These are phyloP conservation scores for Chrysolina oricalcia DNA, from an alignment of 2,888 invertebrate genomes.

Conservation along the genomic window DNA sequence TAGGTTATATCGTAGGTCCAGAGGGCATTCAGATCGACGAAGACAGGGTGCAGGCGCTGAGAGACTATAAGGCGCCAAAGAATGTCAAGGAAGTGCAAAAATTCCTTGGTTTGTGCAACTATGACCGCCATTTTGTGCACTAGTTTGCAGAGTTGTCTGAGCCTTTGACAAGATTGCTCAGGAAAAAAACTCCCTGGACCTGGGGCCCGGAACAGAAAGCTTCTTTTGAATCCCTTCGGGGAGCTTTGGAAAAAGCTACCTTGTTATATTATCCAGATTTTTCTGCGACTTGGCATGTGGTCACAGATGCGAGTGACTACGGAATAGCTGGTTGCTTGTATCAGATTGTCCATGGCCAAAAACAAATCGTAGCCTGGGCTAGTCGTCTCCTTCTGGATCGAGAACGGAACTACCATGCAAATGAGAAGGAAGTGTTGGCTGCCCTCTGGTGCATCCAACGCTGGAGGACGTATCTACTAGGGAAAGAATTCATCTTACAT, in stretches of 20 bases:
- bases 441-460: background rate
- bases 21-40: background rate
- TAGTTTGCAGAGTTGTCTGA: background rate
- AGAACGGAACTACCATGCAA: background rate
- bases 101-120: background rate
- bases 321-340: background rate
- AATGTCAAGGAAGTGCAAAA: background rate
- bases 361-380: background rate
- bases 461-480: background rate
- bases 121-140: background rate
- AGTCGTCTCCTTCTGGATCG: background rate
- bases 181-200: background rate
- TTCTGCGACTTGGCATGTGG: too few relatives aligned
- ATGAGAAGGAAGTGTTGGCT: background rate
- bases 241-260: background rate
- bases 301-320: background rate
- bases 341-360: background rate
- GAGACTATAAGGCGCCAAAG: background rate
- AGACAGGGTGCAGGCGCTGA: background rate
- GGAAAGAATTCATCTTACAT: background rate
- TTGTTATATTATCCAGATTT: too few relatives aligned
- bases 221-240: background rate
- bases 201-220: background rate
- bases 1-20: background rate
- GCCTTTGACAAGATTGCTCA: background rate